Base-by-base conservation (phyloP, 2,888 invertebrate species). In the Adela reaumurella region DNA sequence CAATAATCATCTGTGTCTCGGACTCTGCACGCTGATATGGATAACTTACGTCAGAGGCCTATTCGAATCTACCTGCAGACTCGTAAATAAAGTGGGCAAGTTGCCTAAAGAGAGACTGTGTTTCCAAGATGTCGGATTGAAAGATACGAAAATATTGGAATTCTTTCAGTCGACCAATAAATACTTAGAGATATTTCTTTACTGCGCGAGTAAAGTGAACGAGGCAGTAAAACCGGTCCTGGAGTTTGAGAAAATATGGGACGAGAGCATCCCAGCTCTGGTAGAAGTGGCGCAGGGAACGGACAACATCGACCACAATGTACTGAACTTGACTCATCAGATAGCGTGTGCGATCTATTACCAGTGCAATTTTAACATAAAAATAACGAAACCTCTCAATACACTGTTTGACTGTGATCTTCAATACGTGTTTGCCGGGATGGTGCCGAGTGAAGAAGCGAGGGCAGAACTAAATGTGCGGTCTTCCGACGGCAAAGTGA, bases 1-100 rank as follows among this genome's bases (percentile, higher is more conserved):
- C 16, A 83, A 87, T 65, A 71, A 83, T 24, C 82, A 84, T 54
- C 79, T 91, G 57, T 79, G 83, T 54, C 86, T 89, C 73, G 95
- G 96, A 8, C 78, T 95, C 47, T 90, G 88, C 60, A 87, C 87
- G 53, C 84, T 97, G 62, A 81, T 95, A 56, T 97, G 96, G 96
- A 89, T 89, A 47, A 89, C 92, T 48, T 92, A 94, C 60, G 73
- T 96, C n/a, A 88, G 88, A 61, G 88, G 90, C 58, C 81, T 86
- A 17, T 85, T 94, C 59, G 90, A 93, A 71, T 80, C 86, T 2
- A 81, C 86, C 18, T 87, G 88, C 52, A 87, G 89, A 57, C 74
- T 94, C 17, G 84, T 88, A 54, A 91, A 90, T 60, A 94, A 89
- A 73, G 84, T 87, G 3, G 91, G 94, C 1, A 90, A 91, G 65